Conservation (phyloP, 2,888 invertebrate species). For the Tolmerus cingulatus region DNA sequence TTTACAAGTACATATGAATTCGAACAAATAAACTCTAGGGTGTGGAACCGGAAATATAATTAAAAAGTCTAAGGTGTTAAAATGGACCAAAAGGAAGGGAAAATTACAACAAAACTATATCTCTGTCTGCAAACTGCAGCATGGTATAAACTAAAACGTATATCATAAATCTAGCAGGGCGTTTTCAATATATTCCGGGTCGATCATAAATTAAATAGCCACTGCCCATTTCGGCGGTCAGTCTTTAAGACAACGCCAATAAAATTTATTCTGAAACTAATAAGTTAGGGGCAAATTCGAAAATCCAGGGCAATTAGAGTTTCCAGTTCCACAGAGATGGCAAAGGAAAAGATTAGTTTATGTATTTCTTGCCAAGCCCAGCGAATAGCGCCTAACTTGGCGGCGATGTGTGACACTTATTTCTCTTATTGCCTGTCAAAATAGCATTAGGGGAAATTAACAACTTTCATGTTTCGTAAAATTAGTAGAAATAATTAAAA, state of each 20-base stretch:
- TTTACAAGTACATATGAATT: neutral
- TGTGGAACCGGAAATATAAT: neutral
- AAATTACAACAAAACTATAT: neutral
- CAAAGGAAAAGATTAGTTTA: neutral
- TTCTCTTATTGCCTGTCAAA: neutral
- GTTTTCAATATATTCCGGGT: neutral
- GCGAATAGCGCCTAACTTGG: neutral
- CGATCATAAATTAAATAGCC: neutral
- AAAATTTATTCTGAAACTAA: neutral
- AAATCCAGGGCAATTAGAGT: neutral
- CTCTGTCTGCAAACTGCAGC: neutral
- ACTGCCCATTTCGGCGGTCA: neutral
- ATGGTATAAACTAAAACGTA: neutral
- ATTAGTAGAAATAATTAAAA: constrained; percentile 12
- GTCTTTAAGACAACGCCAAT: neutral
- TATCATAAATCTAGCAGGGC: neutral
- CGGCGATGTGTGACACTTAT: neutral
- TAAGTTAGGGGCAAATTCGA: neutral
- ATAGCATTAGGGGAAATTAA: constrained; percentile 8
- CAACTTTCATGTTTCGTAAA: neutral
- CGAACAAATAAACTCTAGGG: neutral
- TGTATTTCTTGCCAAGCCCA: neutral
- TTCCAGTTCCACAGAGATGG: neutral
- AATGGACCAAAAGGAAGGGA: neutral
- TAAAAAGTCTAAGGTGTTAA: neutral